Evolutionary conservation across 2,888 invertebrate species (phyloP).

Genomic region (Cheilosia variabilis): DNA sequence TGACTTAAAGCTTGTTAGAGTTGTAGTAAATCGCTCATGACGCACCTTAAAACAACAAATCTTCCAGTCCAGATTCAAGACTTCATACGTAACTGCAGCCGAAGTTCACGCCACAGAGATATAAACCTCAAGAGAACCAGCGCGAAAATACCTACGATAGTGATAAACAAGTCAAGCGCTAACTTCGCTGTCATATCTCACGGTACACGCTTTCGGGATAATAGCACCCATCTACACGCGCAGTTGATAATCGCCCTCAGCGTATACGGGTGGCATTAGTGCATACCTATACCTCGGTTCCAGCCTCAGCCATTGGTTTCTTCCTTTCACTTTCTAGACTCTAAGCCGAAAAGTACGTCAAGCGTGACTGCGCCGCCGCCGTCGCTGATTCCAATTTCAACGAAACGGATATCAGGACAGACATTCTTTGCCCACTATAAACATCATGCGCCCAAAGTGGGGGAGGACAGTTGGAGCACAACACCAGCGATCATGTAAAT

Average conservation of each 20-base stretch:
- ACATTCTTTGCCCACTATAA: slow-evolving; percentile 2
- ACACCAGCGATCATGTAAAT: background rate
- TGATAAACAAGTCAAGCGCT: slow-evolving; percentile 71
- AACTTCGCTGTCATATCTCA: slow-evolving; percentile 63
- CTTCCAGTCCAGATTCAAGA: slow-evolving; percentile 44
- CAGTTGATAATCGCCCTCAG: slow-evolving; percentile 67
- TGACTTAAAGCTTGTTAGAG: background rate
- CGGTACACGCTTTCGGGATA: slow-evolving; percentile 63
- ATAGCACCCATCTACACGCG: slow-evolving; percentile 63
- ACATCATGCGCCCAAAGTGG: background rate
- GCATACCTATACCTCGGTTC: slow-evolving; percentile 5
- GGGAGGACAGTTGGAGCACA: slow-evolving; percentile 2
- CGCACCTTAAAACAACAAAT: slow-evolving; percentile 47
- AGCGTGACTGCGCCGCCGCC: slow-evolving; percentile 43
- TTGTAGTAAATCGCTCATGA: slow-evolving; percentile 2
- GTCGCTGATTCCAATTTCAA: background rate
- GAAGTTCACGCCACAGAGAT: background rate
- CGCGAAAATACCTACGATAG: slow-evolving; percentile 39
- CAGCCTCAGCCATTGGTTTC: slow-evolving; percentile 45
- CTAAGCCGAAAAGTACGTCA: slow-evolving; percentile 36
- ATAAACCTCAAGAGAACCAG: background rate
- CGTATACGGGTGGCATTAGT: slow-evolving; percentile 32
- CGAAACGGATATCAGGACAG: slow-evolving; percentile 40
- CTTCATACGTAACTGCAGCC: slow-evolving; percentile 42
- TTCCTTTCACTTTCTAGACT: slow-evolving; percentile 71